phyloP scores from a whole-genome alignment of 2,888 invertebrate species.

The Drosophila ustulata region DNA sequence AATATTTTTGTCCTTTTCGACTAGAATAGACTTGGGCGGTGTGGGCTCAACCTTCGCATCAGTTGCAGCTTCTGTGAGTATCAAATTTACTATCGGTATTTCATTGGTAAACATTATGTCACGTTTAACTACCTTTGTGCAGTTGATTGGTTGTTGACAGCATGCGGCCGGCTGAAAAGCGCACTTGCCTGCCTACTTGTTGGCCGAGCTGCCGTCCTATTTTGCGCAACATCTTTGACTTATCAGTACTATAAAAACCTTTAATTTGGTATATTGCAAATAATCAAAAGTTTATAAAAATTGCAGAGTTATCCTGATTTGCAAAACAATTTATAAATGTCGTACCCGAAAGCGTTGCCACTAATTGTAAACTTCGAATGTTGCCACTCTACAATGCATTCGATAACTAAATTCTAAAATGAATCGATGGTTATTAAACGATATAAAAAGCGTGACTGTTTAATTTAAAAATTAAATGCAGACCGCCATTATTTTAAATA shows the following conservation, averaged over 20 bases:
- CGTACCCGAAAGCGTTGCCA: slow-evolving; percentile 28
- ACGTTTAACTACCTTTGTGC: slow-evolving; percentile 63
- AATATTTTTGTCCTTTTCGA: slow-evolving; percentile 88
- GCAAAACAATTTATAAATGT: slow-evolving; percentile 34
- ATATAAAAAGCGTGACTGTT: neutral
- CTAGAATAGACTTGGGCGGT: slow-evolving; percentile 72
- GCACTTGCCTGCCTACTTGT: slow-evolving; percentile 48
- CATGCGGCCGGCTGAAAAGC: slow-evolving; percentile 49
- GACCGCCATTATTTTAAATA: neutral
- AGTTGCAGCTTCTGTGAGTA: slow-evolving; percentile 43
- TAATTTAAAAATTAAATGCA: neutral
- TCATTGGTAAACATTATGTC: slow-evolving; percentile 60
- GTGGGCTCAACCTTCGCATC: slow-evolving; percentile 28
- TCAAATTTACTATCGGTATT: neutral
- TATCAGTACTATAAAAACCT: neutral
- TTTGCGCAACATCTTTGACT: slow-evolving; percentile 65
- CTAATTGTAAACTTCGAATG: neutral
- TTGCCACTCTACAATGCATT: neutral
- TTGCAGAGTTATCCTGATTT: slow-evolving; percentile 15
- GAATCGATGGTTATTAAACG: slow-evolving; percentile 21
- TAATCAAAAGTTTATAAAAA: neutral
- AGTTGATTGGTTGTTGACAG: slow-evolving; percentile 52
- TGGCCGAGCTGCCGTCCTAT: slow-evolving; percentile 54
- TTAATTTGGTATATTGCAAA: slow-evolving; percentile 17
- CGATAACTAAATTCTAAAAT: neutral